Evolutionary conservation across 2,888 invertebrate genomes (phyloP).

Genomic region (Tholera decimalis): DNA sequence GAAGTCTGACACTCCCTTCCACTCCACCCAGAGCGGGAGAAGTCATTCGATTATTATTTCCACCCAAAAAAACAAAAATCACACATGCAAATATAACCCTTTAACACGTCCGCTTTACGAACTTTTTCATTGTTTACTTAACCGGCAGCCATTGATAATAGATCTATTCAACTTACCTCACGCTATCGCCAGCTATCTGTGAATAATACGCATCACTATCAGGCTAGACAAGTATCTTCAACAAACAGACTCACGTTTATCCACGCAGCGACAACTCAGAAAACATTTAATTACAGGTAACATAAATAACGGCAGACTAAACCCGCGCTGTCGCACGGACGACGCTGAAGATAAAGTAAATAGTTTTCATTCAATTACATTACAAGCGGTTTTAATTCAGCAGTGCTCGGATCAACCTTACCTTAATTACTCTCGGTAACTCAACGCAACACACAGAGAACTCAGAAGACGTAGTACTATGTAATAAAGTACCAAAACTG

Average conservation of each 20-base stretch:
- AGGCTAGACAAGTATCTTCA: background rate
- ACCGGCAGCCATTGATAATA: too few species aligned
- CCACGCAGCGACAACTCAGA: background rate
- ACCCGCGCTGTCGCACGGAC: conserved; percentile 8
- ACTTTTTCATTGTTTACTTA: background rate
- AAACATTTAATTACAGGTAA: conserved; percentile 18
- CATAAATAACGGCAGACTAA: conserved; percentile 8
- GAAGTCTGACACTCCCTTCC: too few species aligned
- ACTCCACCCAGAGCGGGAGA: too few species aligned
- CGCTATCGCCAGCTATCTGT: background rate
- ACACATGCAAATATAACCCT: too few species aligned
- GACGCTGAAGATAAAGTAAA: conserved; percentile 26
- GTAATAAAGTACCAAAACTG: background rate
- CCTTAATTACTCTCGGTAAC: conserved; percentile 46
- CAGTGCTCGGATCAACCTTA: conserved; percentile 36
- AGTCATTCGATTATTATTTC: too few species aligned
- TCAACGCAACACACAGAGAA: background rate
- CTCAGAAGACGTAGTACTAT: conserved; percentile 13
- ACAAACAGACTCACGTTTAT: background rate
- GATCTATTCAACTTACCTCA: background rate
- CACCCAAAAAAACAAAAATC: too few species aligned
- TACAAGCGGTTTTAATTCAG: conserved; percentile 37
- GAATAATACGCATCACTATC: too few species aligned
- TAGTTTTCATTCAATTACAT: conserved; percentile 48
- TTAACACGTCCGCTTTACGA: background rate